Evolutionary conservation across 2,888 invertebrate species (phyloP).

Genomic region (Arrhopalites spinosus): DNA sequence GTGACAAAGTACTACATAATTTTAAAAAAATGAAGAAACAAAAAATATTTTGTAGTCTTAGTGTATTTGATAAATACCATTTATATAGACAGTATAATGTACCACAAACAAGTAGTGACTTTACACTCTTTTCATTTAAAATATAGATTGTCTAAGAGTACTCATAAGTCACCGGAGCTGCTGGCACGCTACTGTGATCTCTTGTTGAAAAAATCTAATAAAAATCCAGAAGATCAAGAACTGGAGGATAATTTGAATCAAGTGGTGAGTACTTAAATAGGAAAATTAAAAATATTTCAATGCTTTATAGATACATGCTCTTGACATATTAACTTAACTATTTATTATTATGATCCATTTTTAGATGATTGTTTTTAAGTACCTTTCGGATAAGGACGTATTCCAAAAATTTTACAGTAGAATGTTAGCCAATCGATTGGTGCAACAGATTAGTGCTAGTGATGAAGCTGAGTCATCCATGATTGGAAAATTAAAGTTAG

Average conservation of each 20-base stretch:
- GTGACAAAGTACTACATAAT: conserved; percentile 79
- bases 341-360: conserved; percentile 56
- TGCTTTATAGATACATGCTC: too few relatives aligned
- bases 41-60: background rate
- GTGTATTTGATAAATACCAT: conserved; percentile 32
- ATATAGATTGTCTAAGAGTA: conserved; percentile 46
- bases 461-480: conserved; percentile 99
- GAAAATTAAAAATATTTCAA: conserved; percentile 17
- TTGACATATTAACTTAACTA: too few relatives aligned
- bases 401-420: conserved; percentile 99
- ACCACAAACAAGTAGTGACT: too few relatives aligned
- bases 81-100: too few relatives aligned
- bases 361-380: conserved; percentile 99
- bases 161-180: conserved; percentile 89
- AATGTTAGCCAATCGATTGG: conserved; percentile 97
- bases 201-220: conserved; percentile 94
- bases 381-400: conserved; percentile 99
- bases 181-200: conserved; percentile 98
- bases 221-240: conserved; percentile 98
- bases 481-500: conserved; percentile 99
- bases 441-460: conserved; percentile 96
- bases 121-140: too few relatives aligned
- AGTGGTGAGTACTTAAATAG: conserved; percentile 71
- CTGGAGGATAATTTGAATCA: conserved; percentile 97
- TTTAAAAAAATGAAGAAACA: too few relatives aligned